Evolutionary conservation across 64 coral and sea anemone genomes (phyloP), one percentile per base, ranked within the genome.

Genomic region (Acropora tenuis): DNA sequence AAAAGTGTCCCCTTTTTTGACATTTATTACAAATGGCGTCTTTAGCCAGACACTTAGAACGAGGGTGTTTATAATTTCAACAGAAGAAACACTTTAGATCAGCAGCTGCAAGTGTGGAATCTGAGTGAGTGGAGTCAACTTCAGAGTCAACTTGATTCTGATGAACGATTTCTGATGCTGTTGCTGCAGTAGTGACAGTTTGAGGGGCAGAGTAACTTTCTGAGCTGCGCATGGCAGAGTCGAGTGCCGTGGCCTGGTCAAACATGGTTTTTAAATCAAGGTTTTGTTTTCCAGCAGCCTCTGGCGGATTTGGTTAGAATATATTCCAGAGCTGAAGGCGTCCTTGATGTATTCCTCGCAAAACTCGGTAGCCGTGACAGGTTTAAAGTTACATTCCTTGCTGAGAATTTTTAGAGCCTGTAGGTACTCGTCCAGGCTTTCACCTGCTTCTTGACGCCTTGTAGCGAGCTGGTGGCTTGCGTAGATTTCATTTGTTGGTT

Each of bases 261-360:
- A 84, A 91, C 78, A 91, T 91, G 12, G 71, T 91, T 49, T 91
- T 91, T 48, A 93, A 68, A 86, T 92, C 15, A 92, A 20, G 45
- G 90, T 86, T 80, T 88, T 93, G 50, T 88, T 88, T 50, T 93
- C 91, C 59, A 93, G 69, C 17, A 86, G 79, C 68, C 82, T 58
- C 49, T 92, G 82, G 7, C 77, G 68, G 47, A 94, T 83, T 55
- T 30, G 30, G 30, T 30, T 30, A 30, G 30, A 30, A 30, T 30
- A 30, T 30, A 30, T 30, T 30, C 30, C 30, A 30, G 30, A 30
- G 30, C 30, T 30, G 30, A 30, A 30, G 30, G 30, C 30, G 30
- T 30, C 30, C 30, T 30, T 30, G 30, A 30, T 30, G 30, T 30
- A 30, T 30, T 30, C 30, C 30, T 30, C 30, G 30, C 30, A 30